Evolutionary conservation across 2,888 invertebrate species (phyloP), one percentile per base, ranked within the genome.

Genomic region (Gymnoscelis rufifasciata): DNA sequence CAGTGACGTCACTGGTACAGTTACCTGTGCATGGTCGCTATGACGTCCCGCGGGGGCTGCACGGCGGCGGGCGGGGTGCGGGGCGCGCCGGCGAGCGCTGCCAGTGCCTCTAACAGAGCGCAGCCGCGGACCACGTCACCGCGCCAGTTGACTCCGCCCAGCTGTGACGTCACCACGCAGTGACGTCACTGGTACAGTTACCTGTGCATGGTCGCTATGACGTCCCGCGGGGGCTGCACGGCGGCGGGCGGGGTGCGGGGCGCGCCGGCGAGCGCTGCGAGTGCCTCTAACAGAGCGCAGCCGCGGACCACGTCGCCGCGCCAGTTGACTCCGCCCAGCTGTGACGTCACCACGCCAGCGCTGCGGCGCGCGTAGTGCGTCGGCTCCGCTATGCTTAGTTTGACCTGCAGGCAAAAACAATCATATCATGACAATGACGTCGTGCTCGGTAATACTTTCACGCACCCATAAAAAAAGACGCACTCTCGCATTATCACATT

Each of bases 181-280:
- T n/a, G n/a, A n/a, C n/a, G 19, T 31, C 31, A 13, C 45, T 44
- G 40, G 31, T 19, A 19, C 19, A 19, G 19, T 19, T 33, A 68
- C 67, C 58, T 43, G 2, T 54, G 59, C 55, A 60, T 47, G 1
- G 62, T 36, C 0, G 43, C 49, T 5, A 58, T 42, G n/a, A 67
- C 64, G 1, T 73, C 55, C 1, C 71, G 72, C 1, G 73, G 74
- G 23, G 66, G 62, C n/a, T 72, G 43, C 11, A 71, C 66, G 4
- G 57, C 60, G 8, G 24, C 31, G 10, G 47, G 45, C 7, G 70
- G 66, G 38, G 66, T 59, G 52, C 62, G 62, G n/a, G 72, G 57
- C 10, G 68, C 66, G 4, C 74, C 73, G 7, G 73, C 76, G 35
- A 83, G 62, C 13, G 86, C 86, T 0, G 71, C 79, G 41, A 83